Base-by-base conservation (phyloP, 2,113 vertebrate species). In the Pogona vitticeps region DNA sequence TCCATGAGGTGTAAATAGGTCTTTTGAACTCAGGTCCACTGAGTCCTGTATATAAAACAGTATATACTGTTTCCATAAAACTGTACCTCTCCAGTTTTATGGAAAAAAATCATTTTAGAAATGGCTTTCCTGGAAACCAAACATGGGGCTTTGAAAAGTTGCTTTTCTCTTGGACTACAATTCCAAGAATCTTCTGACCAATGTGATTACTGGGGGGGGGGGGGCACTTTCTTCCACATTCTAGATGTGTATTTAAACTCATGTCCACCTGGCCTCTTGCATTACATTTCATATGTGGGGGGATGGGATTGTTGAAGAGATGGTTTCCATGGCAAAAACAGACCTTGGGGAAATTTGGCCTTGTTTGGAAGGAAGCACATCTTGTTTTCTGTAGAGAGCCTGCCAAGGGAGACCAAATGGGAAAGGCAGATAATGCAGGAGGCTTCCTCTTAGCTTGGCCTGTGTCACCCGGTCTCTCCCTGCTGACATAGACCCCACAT, bases 361-460 rank as follows among this genome's bases (percentile, higher is more conserved):
- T 0, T 59, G 3, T 76, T 82, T 31, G 13, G 83, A 67, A 86
- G 83, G 91, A 92, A 86, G 72, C 86, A 76, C 0, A 0, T 52
- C 58, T 10, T 0, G 0, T 46, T 77, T 40, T 70, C 28, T 59
- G 65, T 52, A 10, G 86, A 17, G 84, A 73, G 56, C 31, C 76
- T 90, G 79, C 90, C 80, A 12, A 92, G 86, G 10, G 88, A 91
- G 92, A 82, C 85, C 0, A 0, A 84, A 78, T 88, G 92, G 42
- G 87, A 81, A 73, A 36, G 68, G 82, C 80, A 92, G 94, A 95
- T 94, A 95, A 91, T 0, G 42, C 68, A 0, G 8, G 81, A 81
- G 77, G 88, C 76, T 94, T 94, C 95, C 89, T 91, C 75, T 0
- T 1, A 68, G 67, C 88, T 89, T 28, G 46, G 0, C 0, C 9